A percentile compares a stretch with the other conserved stretches of the same genome.
Evolutionary conservation across 2,113 vertebrate species (phyloP).

Genomic region (Saguinus imperator): DNA sequence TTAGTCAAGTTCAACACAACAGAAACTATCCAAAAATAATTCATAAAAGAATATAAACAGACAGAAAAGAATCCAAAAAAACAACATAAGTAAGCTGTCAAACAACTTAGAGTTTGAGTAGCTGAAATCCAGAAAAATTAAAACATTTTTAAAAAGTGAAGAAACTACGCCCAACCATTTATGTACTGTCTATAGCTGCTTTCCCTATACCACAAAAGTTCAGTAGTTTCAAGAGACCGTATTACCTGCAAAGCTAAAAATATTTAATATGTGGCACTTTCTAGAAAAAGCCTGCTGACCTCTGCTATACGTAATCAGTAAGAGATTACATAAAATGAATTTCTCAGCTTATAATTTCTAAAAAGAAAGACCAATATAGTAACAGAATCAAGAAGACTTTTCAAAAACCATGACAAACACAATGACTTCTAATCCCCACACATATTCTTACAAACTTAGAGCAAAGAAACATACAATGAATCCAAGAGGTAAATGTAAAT

Average conservation of each 20-base stretch:
- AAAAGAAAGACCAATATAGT: not conserved
- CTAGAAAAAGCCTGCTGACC: not conserved
- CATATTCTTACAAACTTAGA: not conserved
- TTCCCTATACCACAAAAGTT: not conserved
- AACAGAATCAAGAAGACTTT: not conserved
- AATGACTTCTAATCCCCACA: not conserved
- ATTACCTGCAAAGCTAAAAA: not conserved
- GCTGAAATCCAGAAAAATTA: not conserved
- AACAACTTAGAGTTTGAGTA: not conserved
- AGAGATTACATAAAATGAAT: slow-evolving; percentile 3
- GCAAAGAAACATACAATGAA: not conserved
- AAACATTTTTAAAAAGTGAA: not conserved
- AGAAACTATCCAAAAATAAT: not conserved
- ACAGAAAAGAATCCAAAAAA: not conserved
- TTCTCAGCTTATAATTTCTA: not conserved
- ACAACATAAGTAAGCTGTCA: not conserved
- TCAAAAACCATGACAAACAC: not conserved
- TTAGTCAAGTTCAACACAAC: not conserved
- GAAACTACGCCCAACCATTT: not conserved
- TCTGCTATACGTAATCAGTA: not conserved
- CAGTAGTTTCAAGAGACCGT: not conserved
- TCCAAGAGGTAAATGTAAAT: not conserved
- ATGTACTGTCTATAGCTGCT: not conserved
- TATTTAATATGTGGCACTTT: not conserved
- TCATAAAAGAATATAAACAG: not conserved